Evolutionary conservation across 2,797 vertebrate species (phyloP).

Genomic region (Phalanger gymnotis): DNA sequence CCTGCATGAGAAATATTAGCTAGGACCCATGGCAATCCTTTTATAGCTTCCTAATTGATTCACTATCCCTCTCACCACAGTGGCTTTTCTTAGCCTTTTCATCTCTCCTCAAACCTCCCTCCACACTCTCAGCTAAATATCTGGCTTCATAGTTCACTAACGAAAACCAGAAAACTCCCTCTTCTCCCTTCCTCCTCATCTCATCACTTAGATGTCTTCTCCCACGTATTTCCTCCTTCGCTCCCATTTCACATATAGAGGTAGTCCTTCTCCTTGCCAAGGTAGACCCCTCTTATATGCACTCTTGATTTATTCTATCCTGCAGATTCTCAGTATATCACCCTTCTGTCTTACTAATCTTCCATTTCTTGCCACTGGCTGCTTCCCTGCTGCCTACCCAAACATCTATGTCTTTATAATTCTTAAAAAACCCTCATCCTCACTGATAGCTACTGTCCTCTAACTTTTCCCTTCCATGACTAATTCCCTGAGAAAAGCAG

Average conservation of each 20-base stretch:
- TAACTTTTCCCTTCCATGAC: neutral
- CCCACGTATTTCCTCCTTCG: neutral
- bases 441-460: neutral
- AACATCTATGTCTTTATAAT: neutral
- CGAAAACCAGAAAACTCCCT: neutral
- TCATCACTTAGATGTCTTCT: neutral
- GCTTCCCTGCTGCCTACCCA: neutral
- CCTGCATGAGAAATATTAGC: neutral
- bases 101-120: neutral
- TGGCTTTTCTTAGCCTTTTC: neutral
- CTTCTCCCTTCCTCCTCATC: accelerated
- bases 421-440: neutral
- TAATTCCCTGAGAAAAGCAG: neutral
- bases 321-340: neutral
- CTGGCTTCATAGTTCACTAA: neutral
- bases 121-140: neutral
- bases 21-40: accelerated
- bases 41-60: neutral
- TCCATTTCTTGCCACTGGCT: neutral
- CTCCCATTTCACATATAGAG: neutral
- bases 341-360: neutral
- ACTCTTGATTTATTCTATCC: neutral
- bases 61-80: neutral
- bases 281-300: neutral
- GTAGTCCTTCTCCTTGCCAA: neutral